Evolutionary conservation across 2,113 vertebrate species (phyloP), one percentile per base, ranked within the genome.

Genomic region (Cepphus grylle): DNA sequence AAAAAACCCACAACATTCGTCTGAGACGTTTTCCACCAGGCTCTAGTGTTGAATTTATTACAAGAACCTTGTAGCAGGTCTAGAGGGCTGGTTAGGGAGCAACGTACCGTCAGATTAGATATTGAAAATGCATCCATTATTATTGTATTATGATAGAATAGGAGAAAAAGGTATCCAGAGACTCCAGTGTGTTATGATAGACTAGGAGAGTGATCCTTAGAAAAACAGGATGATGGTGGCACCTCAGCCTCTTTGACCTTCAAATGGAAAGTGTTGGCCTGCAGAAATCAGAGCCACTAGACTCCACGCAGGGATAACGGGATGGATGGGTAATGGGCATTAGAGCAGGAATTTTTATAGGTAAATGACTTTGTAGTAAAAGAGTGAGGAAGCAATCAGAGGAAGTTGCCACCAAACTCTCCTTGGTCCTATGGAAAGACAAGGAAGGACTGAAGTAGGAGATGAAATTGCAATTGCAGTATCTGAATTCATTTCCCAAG

Each of bases 21-120:
- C 67, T 93, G 81, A 83, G 94, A 67, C 0, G 8, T 17, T 86
- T 71, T 81, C 0, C 0, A 8, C 59, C 0, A 0, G 0, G 27
- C 42, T 92, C 36, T 40, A n/a, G 59, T 1, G 15, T 71, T 30
- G 36, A 32, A 86, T 77, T 93, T 65, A 58, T 76, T 36, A 29
- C 61, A 49, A 78, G 55, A 61, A 43, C 21, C 61, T 70, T 1
- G 0, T 18, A 59, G 49, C 25, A 49, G 53, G 49, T 81, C 70
- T 53, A n/a, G 72, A 67, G 55, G 30, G 25, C n/a, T 81, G 55
- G 17, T 18, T 29, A 69, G 55, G 42, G 59, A 80, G 38, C 49
- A 43, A 52, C 1, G 1, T 21, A 3, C 63, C 14, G 0, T 72
- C 81, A 82, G 66, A 65, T 1, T 42, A 52, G 21, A 36, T 43